Evolutionary conservation across 2,113 vertebrate genomes (phyloP).

Genomic region (Elaphurus davidianus): DNA sequence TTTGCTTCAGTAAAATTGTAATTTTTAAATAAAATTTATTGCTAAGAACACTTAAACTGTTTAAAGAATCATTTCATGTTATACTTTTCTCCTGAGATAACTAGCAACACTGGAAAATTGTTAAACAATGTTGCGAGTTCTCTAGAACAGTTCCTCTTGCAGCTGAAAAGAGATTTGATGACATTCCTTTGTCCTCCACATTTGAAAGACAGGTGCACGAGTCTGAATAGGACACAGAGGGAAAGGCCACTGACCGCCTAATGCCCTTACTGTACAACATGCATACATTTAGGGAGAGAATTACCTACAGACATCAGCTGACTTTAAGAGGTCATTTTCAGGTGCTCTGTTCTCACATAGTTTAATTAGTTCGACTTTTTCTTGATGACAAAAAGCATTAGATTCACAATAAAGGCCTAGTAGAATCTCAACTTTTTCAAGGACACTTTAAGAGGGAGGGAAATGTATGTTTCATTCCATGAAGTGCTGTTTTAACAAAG

Average conservation of each 20-base stretch:
- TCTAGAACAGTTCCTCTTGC: neutral
- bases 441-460: neutral
- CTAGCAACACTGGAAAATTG: neutral
- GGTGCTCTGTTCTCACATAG: conserved; percentile 22
- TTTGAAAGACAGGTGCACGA: conserved; percentile 14
- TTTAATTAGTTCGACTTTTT: conserved; percentile 66
- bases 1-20: neutral
- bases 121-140: neutral
- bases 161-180: neutral
- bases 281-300: conserved; percentile 7
- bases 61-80: neutral
- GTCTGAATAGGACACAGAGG: neutral
- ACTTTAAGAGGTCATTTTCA: conserved; percentile 40
- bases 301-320: conserved; percentile 44
- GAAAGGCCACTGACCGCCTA: neutral
- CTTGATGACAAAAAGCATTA: conserved; percentile 38
- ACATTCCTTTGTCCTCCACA: conserved; percentile 34
- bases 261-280: conserved; percentile 24
- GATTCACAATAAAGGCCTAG: conserved; percentile 42
- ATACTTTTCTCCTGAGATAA: neutral
- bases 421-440: conserved; percentile 50
- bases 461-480: conserved; percentile 40
- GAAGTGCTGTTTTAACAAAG: conserved; percentile 22
- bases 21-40: neutral
- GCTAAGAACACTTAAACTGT: neutral